Evolutionary conservation across 1,140 invertebrate genomes (phyloP).

Genomic region (Ganaspis sp.): DNA sequence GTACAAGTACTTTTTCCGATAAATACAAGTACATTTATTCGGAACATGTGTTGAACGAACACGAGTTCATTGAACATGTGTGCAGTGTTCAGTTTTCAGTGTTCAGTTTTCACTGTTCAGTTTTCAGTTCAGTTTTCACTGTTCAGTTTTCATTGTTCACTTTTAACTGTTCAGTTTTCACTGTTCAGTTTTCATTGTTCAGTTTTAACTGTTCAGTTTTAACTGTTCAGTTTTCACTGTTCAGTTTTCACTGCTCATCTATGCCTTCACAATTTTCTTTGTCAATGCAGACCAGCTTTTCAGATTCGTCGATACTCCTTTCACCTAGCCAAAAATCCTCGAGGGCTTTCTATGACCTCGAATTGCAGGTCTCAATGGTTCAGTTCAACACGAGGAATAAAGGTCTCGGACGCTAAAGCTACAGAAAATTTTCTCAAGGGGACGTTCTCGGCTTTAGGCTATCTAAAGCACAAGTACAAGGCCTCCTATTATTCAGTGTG

Average conservation of each 20-base stretch:
- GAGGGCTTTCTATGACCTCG: slow-evolving; percentile 23
- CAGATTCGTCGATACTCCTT: not conserved
- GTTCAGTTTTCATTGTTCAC: too few species aligned
- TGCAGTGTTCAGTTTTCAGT: not conserved
- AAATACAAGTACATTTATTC: too few species aligned
- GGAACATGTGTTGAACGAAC: too few species aligned
- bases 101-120: not conserved
- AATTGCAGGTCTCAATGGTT: not conserved
- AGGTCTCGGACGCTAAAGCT: not conserved
- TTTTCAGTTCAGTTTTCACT: too few species aligned
- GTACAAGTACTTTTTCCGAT: too few species aligned
- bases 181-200: not conserved
- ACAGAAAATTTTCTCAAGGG: not conserved
- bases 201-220: not conserved
- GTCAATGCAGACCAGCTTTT: not conserved
- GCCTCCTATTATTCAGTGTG: not conserved
- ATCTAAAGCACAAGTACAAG: slow-evolving; percentile 25
- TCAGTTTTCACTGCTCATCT: not conserved
- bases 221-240: not conserved
- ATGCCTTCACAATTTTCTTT: not conserved
- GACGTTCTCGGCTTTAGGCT: not conserved
- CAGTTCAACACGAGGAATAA: not conserved
- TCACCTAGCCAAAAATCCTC: not conserved
- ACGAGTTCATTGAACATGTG: too few species aligned
- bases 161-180: not conserved